These are phyloP conservation scores for Streblospio benedicti DNA, from an alignment of 1,140 invertebrate genomes.

Conservation along the genomic window DNA sequence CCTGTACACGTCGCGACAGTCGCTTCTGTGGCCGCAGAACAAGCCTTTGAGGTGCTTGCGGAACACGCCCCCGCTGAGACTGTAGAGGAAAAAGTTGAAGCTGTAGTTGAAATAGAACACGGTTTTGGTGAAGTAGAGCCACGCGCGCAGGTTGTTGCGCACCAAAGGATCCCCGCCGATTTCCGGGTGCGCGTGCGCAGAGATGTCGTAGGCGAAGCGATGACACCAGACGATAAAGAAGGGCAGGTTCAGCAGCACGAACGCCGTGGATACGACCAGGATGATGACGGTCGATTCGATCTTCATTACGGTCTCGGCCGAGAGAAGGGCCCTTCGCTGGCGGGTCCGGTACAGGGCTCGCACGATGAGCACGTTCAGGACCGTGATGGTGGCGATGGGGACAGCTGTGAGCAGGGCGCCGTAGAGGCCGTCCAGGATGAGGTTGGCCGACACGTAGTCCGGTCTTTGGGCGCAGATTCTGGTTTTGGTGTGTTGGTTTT, in stretches of 20 bases:
- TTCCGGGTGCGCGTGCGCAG: too few species aligned
- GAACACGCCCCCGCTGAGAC: slow-evolving; percentile 30
- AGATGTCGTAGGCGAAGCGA: slow-evolving; percentile 5
- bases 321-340: slow-evolving; percentile 13
- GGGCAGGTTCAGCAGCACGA: slow-evolving; percentile 30
- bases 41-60: slow-evolving; percentile 14
- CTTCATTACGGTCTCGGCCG: slow-evolving; percentile 23
- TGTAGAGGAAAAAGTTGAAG: slow-evolving; percentile 35
- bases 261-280: slow-evolving; percentile 29
- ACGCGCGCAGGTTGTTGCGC: neutral
- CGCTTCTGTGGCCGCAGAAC: too few species aligned
- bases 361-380: slow-evolving; percentile 32
- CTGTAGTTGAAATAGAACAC: slow-evolving; percentile 36
- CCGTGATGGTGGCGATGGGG: slow-evolving; percentile 30
- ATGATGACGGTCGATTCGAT: slow-evolving; percentile 33
- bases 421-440: slow-evolving; percentile 33
- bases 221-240: slow-evolving; percentile 30
- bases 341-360: slow-evolving; percentile 12
- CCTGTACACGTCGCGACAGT: too few species aligned
- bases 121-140: slow-evolving; percentile 26
- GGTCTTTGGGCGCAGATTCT: slow-evolving; percentile 19
- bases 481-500: neutral
- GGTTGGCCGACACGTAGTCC: slow-evolving; percentile 22
- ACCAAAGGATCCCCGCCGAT: neutral
- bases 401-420: slow-evolving; percentile 32